Conservation (phyloP, 35 echinoderm and acorn worm species). For the Antedon bifida region DNA sequence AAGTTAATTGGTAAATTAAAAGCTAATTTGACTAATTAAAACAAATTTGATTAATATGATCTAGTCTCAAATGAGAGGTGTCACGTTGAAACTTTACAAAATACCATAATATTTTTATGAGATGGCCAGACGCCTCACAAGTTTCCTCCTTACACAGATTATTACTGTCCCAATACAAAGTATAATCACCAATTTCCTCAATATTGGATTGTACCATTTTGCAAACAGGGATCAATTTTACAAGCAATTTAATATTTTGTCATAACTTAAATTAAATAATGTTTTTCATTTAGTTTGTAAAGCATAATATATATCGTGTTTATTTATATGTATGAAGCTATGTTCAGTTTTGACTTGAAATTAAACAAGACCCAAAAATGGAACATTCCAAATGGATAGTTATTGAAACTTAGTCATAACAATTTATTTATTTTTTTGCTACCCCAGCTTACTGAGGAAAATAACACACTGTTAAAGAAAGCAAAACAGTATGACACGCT, state of each 20-base stretch:
- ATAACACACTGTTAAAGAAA: conserved; percentile 41
- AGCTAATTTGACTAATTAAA: too few species aligned
- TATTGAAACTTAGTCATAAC: not conserved
- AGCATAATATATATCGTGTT: too few species aligned
- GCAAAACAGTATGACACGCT: conserved; percentile 32
- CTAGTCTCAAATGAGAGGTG: too few species aligned
- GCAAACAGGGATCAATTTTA: not conserved
- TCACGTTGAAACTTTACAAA: too few species aligned
- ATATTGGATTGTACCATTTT: not conserved
- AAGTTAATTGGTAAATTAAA: too few species aligned
- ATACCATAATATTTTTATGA: not conserved
- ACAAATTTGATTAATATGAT: too few species aligned
- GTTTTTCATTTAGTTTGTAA: too few species aligned
- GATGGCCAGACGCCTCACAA: not conserved
- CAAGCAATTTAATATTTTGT: too few species aligned
- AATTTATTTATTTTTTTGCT: not conserved
- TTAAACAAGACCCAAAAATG: not conserved
- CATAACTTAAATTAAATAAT: too few species aligned
- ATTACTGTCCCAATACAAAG: not conserved
- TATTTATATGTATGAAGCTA: too few species aligned
- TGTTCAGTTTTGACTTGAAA: too few species aligned
- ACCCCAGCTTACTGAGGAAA: conserved; percentile 60
- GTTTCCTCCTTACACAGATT: not conserved
- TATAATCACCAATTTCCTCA: not conserved
- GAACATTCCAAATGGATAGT: not conserved